Conservation (phyloP, 2,113 vertebrate species). For the Muntiacus muntjak region DNA sequence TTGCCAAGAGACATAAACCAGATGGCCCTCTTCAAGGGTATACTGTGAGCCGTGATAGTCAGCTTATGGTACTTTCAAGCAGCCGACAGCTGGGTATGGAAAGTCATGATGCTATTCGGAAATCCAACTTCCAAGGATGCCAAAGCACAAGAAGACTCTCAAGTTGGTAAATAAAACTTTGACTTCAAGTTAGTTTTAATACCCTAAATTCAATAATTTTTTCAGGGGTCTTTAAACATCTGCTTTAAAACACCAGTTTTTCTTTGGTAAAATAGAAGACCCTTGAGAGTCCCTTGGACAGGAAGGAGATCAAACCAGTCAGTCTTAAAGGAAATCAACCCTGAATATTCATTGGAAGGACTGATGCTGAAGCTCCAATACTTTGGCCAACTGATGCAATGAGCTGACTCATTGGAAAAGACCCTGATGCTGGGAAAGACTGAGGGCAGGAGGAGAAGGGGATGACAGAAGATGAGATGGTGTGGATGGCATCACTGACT, state of each 20-base stretch:
- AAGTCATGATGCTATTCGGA: constrained; percentile 60
- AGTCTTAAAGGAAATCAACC: background rate
- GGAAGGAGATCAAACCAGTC: background rate
- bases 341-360: background rate
- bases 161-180: constrained; percentile 2
- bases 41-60: constrained; percentile 32
- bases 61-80: constrained; percentile 47
- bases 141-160: constrained; percentile 21
- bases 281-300: background rate
- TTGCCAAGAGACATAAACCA: constrained; percentile 67
- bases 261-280: background rate
- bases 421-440: background rate
- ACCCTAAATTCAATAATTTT: background rate
- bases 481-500: background rate
- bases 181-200: background rate
- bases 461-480: background rate
- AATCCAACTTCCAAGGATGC: constrained; percentile 40
- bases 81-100: constrained; percentile 59
- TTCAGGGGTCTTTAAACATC: background rate
- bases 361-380: background rate
- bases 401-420: background rate
- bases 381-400: background rate
- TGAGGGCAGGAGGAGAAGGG: background rate
- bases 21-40: constrained; percentile 60
- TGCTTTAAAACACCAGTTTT: background rate